Evolutionary conservation across 2,888 invertebrate species (phyloP), one percentile per base, ranked within the genome.

Genomic region (Criorhina ranunculi): DNA sequence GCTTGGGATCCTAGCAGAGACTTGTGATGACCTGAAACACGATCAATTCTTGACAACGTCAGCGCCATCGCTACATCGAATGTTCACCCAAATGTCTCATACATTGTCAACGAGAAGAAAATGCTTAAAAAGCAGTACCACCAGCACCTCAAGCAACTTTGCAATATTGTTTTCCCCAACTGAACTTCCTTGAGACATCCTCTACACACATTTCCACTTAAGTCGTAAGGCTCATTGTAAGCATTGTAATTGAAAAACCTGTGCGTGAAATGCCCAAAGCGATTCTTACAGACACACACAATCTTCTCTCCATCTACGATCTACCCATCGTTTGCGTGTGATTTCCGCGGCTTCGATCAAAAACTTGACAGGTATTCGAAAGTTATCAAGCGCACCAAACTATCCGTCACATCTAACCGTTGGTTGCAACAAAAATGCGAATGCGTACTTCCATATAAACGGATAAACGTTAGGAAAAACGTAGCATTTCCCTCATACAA

Each of bases 281-380:
- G 7, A 42, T 12, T 42, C 6, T 42, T 5, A 4, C 40, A 4
- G 40, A 42, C 7, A 15, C 42, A 7, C 42, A 15, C 44, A 8
- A 44, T 17, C 44, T 17, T 15, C 17, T 17, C 44, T n/a, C 8
- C 44, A 46, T 46, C 46, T 46, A 46, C 19, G 17, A 11, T 46
- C 19, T 11, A 17, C 8, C 44, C 44, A 44, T n/a, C 17, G 9
- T 46, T 17, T 46, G 7, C 31, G 49, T 75, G 37, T 49, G 55
- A 72, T 62, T 53, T 67, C 15, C 24, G 77, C 82, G 82, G 82
- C 81, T 72, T 64, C 60, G 66, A 82, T 82, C 82, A 82, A 72
- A 60, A 77, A 60, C 62, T 55, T 64, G 78, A 83, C 83, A 73
- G 73, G 60, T 31, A 83, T 75, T 79, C 51, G 79, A 83, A 83